Percentiles rank a stretch among this genome's conserved stretches.
phyloP scores from a whole-genome alignment of 2,888 invertebrate species.

The Athripsodes cinereus region DNA sequence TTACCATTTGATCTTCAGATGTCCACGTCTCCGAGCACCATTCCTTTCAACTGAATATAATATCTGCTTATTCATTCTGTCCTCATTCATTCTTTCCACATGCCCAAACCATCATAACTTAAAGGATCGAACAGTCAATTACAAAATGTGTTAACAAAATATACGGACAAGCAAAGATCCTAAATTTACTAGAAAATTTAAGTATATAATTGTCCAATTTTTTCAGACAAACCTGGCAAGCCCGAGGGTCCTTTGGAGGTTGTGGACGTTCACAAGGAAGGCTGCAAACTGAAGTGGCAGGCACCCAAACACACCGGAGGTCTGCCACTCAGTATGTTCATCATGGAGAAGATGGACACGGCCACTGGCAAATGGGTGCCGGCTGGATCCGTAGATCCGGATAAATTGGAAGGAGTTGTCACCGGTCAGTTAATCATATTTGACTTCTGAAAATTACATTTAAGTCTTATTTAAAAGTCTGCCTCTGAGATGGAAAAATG shows the following conservation, averaged over 20 bases:
- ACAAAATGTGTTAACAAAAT: too few relatives aligned
- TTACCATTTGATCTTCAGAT: too few relatives aligned
- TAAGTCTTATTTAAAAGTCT: too few relatives aligned
- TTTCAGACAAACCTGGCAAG: constrained; percentile 72
- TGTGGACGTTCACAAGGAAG: constrained; percentile 85
- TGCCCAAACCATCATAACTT: too few relatives aligned
- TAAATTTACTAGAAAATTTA: too few relatives aligned
- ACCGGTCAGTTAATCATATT: constrained; percentile 42
- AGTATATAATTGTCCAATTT: too few relatives aligned
- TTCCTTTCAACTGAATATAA: too few relatives aligned
- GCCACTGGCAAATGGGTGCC: constrained; percentile 85
- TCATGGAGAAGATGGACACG: constrained; percentile 92
- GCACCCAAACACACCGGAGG: constrained; percentile 97
- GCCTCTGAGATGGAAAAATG: too few relatives aligned
- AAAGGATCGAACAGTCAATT: not conserved
- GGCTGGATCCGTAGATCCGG: constrained; percentile 76
- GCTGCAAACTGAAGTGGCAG: constrained; percentile 89
- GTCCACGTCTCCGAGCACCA: too few relatives aligned
- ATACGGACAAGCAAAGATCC: too few relatives aligned
- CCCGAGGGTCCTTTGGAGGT: constrained; percentile 92
- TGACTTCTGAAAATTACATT: not conserved
- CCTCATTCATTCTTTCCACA: too few relatives aligned
- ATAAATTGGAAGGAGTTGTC: constrained; percentile 74
- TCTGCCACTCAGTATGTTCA: constrained; percentile 80
- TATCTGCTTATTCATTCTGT: not conserved